Evolutionary conservation across 1,140 invertebrate genomes (phyloP).

Genomic region (Hyposmocoma kahamanoa): DNA sequence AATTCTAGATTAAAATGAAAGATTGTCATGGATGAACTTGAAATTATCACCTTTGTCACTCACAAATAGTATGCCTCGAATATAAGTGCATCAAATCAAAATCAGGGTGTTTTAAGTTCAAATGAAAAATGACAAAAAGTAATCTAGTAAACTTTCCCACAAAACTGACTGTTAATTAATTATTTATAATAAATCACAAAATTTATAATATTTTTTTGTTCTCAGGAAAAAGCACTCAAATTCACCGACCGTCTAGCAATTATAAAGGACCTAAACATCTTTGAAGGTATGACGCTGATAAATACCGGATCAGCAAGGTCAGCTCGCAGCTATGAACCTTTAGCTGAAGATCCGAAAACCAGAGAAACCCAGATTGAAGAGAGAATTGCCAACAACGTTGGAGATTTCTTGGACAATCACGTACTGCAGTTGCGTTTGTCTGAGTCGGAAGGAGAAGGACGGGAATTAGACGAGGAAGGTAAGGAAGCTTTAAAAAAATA

Average conservation of each 20-base stretch:
- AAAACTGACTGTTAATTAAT: too few species aligned
- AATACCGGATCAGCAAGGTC: constrained; percentile 57
- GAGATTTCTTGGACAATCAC: constrained; percentile 59
- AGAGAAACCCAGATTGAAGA: constrained; percentile 59
- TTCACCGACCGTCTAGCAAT: constrained; percentile 51
- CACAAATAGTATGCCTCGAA: too few species aligned
- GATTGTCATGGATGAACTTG: too few species aligned
- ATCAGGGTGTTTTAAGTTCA: too few species aligned
- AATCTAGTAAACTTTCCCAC: too few species aligned
- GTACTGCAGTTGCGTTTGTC: constrained; percentile 58
- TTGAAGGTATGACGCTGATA: constrained; percentile 56
- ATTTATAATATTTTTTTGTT: constrained; percentile 19
- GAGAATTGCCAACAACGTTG: constrained; percentile 58
- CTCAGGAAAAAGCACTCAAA: constrained; percentile 62
- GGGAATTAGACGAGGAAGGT: constrained; percentile 63
- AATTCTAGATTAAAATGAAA: too few species aligned
- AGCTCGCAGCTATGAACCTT: constrained; percentile 56
- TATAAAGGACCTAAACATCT: constrained; percentile 45
- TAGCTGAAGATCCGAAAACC: constrained; percentile 55
- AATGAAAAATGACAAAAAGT: too few species aligned
- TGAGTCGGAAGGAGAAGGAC: constrained; percentile 43
- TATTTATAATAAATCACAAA: background rate
- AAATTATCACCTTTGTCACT: too few species aligned
- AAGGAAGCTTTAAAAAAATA: too few species aligned
- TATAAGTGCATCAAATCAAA: too few species aligned